phyloP scores from a whole-genome alignment of 2,113 vertebrate species.

The Xyrauchen texanus region DNA sequence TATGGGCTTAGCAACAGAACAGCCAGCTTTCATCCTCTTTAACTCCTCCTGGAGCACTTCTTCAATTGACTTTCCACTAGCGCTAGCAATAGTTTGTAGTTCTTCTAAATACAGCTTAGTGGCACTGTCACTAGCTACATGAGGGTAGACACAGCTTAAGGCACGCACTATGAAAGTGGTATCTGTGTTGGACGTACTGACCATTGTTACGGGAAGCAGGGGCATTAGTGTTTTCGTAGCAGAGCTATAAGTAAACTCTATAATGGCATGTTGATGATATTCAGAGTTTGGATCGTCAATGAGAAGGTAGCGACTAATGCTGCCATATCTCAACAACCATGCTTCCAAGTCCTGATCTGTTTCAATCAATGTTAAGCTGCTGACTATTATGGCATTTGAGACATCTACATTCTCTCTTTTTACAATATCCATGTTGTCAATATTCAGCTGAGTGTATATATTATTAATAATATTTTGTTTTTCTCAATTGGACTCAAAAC shows the following conservation, averaged over 20 bases:
- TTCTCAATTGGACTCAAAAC: no score
- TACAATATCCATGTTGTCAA: neutral
- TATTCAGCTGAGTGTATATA: no score
- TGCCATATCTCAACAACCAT: neutral
- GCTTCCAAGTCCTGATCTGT: neutral
- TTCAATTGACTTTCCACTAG: neutral
- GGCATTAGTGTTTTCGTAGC: neutral
- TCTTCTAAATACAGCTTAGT: neutral
- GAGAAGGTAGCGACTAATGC: neutral
- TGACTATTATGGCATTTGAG: neutral
- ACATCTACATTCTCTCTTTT: neutral
- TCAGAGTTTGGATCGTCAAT: neutral
- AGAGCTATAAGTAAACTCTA: neutral
- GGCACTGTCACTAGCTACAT: neutral
- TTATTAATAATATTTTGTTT: no score
- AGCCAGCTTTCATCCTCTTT: neutral
- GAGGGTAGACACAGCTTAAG: neutral
- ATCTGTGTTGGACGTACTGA: neutral
- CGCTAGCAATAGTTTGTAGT: neutral
- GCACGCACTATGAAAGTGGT: neutral
- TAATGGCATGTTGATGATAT: neutral
- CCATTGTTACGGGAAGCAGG: neutral
- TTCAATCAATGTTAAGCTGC: neutral
- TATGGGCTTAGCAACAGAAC: neutral
- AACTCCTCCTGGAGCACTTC: neutral